Base-by-base conservation (phyloP, 1,140 invertebrate species). In the Dendroctonus ponderosae region DNA sequence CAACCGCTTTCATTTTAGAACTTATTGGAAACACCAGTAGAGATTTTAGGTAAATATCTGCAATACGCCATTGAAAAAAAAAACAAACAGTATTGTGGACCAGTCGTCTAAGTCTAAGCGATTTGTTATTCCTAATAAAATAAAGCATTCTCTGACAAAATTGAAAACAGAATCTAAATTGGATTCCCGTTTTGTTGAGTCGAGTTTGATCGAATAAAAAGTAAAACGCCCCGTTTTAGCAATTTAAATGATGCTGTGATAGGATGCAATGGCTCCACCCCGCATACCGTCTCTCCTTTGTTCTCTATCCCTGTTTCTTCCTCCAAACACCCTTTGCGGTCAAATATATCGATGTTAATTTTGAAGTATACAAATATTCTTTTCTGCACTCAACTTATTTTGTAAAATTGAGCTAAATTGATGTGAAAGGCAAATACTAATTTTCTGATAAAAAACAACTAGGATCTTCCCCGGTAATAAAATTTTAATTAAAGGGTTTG, bases 171-270 rank as follows among this genome's bases (percentile, higher is more conserved):
- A 70, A 70, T 68, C 64, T 62, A 73, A 74, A 74, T 73, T 71
- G 72, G 64, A 73, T 74, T 70, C 51, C 50, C 66, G 60, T 69
- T 64, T 46, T 67, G 67, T 71, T 71, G 65, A 70, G 69, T 67
- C 68, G 70, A 72, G 73, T 76, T 74, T 75, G 74, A 77, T 76
- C 75, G 73, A 70, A 76, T 75, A 74, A 75, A 77, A 76, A 78
- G 70, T 77, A 78, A 78, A 78, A 77, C 76, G 76, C 76, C 76
- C 76, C 75, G 75, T 77, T 77, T 77, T 76, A 76, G 76, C 74
- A 76, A 78, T 78, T 78, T 78, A 78, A 78, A 77, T 77, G 74
- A 78, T 76, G 68, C 63, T 49, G 43, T 64, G 64, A 66, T 66
- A 66, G 50, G 61, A 52, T 51, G 50, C 5, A 69, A 60, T 67